Evolutionary conservation across 2,888 invertebrate genomes (phyloP).

Genomic region (Melipona bicolor): DNA sequence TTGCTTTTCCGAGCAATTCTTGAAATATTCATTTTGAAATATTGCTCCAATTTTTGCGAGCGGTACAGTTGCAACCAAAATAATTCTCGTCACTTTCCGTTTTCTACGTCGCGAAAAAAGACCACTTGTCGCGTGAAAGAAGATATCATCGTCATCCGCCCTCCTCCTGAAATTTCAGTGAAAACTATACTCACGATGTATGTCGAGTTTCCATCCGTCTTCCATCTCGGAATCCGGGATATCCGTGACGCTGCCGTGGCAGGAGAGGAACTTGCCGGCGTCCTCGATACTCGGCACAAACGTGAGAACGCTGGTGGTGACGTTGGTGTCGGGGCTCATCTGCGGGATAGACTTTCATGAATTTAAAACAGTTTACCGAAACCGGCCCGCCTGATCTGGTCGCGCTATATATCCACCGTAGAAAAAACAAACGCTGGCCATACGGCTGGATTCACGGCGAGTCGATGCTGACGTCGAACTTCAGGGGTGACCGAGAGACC

Average conservation of each 20-base stretch:
- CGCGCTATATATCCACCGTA: background rate
- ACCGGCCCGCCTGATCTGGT: slow-evolving; percentile 50
- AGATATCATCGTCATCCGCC: background rate
- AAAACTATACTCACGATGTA: slow-evolving; percentile 90
- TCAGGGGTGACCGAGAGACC: background rate
- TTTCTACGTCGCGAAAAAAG: too few relatives aligned
- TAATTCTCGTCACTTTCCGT: background rate
- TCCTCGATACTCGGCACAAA: slow-evolving; percentile 92
- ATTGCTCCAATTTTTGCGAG: too few relatives aligned
- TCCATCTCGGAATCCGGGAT: slow-evolving; percentile 91
- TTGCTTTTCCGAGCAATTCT: too few relatives aligned
- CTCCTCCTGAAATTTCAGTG: slow-evolving; percentile 17
- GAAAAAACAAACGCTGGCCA: slow-evolving; percentile 33
- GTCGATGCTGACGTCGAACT: background rate
- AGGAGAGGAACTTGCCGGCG: slow-evolving; percentile 91
- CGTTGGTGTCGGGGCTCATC: slow-evolving; percentile 90
- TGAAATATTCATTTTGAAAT: too few relatives aligned
- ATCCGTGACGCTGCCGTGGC: slow-evolving; percentile 91
- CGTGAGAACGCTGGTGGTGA: slow-evolving; percentile 91
- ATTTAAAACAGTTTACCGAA: slow-evolving; percentile 67
- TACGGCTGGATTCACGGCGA: slow-evolving; percentile 12
- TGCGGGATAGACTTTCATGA: slow-evolving; percentile 75
- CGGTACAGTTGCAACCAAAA: background rate
- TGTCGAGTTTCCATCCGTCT: slow-evolving; percentile 92
- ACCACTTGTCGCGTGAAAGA: background rate